A percentile compares a stretch with the other conserved stretches of the same genome.
Evolutionary conservation across 2,797 vertebrate species (phyloP).

Genomic region (Tympanoctomys barrerae): DNA sequence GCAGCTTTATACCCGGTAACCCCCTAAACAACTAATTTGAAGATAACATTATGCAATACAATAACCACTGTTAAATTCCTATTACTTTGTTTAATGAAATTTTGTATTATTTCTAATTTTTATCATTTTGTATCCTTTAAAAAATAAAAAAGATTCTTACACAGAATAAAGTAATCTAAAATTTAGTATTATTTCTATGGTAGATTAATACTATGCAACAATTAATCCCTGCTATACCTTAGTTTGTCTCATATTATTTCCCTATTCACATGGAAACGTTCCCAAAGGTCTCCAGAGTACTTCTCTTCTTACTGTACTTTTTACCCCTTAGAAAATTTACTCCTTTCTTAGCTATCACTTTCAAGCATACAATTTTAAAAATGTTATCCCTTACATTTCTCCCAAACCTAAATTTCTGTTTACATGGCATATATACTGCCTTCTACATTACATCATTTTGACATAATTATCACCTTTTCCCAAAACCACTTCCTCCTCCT

Average conservation of each 20-base stretch:
- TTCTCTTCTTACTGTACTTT: conserved; percentile 10
- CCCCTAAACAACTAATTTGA: too few species aligned
- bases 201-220: not conserved
- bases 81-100: too few species aligned
- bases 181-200: not conserved
- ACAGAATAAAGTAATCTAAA: not conserved
- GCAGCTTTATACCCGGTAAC: too few species aligned
- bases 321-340: not conserved
- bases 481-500: not conserved
- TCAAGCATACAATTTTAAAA: conserved; percentile 1
- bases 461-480: not conserved
- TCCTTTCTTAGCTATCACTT: conserved; percentile 17
- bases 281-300: conserved; percentile 10
- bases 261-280: not conserved
- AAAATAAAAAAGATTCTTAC: not conserved
- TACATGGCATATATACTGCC: not conserved
- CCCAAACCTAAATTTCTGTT: not conserved
- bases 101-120: too few species aligned
- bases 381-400: not conserved
- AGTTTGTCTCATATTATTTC: not conserved
- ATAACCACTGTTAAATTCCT: too few species aligned
- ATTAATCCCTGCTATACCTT: not conserved
- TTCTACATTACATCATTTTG: not conserved
- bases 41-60: too few species aligned
- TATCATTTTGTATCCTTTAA: too few species aligned